phyloP scores from a whole-genome alignment of 2,888 invertebrate species.

The Brenthis ino region DNA sequence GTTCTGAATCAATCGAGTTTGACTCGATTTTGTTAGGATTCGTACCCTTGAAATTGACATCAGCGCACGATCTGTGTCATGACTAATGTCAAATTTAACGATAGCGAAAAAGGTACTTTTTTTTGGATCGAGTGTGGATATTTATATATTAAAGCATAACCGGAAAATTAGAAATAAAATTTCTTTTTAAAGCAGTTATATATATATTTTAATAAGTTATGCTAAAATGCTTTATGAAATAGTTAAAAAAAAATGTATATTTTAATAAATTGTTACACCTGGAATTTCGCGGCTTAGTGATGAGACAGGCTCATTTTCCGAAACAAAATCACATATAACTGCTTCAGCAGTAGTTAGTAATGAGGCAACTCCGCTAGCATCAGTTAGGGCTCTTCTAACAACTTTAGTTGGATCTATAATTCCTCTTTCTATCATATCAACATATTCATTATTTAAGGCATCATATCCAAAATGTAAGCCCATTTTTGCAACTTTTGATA shows the following conservation, averaged over 20 bases:
- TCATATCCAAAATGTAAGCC: slow-evolving; percentile 91
- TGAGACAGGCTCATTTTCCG: slow-evolving; percentile 42
- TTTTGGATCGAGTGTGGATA: too few relatives aligned
- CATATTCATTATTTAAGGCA: slow-evolving; percentile 92
- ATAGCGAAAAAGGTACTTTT: too few relatives aligned
- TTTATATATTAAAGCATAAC: too few relatives aligned
- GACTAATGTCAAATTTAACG: too few relatives aligned
- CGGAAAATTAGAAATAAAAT: too few relatives aligned
- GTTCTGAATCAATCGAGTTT: too few relatives aligned
- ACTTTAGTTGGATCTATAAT: slow-evolving; percentile 97
- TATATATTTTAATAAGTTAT: too few relatives aligned
- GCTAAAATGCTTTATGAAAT: neutral
- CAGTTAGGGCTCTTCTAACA: slow-evolving; percentile 65
- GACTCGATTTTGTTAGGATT: too few relatives aligned
- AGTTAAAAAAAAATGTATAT: neutral
- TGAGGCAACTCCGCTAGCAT: slow-evolving; percentile 75
- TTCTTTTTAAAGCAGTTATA: too few relatives aligned
- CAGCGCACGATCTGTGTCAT: too few relatives aligned
- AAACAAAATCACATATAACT: slow-evolving; percentile 91
- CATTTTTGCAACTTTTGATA: slow-evolving; percentile 92
- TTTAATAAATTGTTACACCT: slow-evolving; percentile 42
- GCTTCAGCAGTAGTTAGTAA: slow-evolving; percentile 92
- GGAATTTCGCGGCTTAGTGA: slow-evolving; percentile 35
- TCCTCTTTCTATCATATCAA: slow-evolving; percentile 94
- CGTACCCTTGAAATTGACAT: too few relatives aligned